phyloP scores from a whole-genome alignment of 2,113 vertebrate genomes.

The Paralichthys olivaceus region DNA sequence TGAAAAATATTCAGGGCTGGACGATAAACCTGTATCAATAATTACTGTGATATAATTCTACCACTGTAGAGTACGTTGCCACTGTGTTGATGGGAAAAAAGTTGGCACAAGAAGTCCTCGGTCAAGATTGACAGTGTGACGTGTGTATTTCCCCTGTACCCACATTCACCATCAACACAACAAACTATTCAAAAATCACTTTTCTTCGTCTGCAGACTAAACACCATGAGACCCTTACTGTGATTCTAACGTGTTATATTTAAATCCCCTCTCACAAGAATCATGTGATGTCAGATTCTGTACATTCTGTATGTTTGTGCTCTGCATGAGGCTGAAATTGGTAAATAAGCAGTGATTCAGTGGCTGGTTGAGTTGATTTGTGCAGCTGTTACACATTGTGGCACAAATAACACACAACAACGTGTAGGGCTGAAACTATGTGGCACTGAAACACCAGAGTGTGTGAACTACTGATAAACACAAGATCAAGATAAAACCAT shows the following conservation, averaged over 20 bases:
- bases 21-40: too few species aligned
- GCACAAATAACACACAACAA: neutral
- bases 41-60: too few species aligned
- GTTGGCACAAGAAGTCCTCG: too few species aligned
- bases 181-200: neutral
- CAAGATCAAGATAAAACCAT: neutral
- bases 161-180: neutral
- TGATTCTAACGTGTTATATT: neutral
- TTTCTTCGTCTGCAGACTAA: neutral
- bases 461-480: neutral
- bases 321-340: neutral
- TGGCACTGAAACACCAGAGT: neutral
- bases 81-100: neutral
- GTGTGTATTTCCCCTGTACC: neutral
- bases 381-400: constrained; percentile 1
- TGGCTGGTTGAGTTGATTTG: constrained; percentile 5
- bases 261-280: neutral
- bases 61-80: neutral
- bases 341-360: neutral
- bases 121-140: neutral
- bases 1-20: neutral
- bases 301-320: neutral
- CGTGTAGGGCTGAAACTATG: constrained; percentile 10
- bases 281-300: neutral
- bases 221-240: neutral